Conservation (phyloP, 2,888 invertebrate species). For the Drosophila monieri region DNA sequence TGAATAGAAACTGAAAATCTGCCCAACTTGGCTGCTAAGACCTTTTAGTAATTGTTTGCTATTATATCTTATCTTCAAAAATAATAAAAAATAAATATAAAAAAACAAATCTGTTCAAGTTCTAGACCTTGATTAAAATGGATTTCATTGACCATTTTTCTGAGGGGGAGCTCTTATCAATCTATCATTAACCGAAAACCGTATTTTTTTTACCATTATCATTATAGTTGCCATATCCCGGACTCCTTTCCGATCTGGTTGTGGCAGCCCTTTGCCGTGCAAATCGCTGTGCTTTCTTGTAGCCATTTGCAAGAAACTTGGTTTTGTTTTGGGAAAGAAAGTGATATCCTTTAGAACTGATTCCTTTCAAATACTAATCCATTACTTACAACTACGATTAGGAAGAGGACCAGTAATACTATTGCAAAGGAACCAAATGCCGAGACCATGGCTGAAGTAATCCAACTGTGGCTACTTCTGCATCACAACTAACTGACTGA, state of each 20-base stretch:
- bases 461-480: conserved; percentile 14
- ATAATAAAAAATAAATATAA: not conserved
- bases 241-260: not conserved
- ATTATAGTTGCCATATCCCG: not conserved
- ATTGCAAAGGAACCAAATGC: conserved; percentile 10
- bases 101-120: not conserved
- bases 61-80: not conserved
- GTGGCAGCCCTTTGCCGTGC: not conserved
- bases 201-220: not conserved
- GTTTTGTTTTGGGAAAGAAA: not conserved
- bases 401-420: conserved; percentile 17
- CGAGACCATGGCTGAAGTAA: conserved; percentile 19
- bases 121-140: not conserved
- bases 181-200: not conserved
- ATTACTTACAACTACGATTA: conserved; percentile 31
- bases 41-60: not conserved
- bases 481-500: conserved; percentile 35
- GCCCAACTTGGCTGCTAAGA: too few relatives aligned
- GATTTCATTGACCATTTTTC: not conserved
- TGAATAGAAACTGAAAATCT: not conserved
- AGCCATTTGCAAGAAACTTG: conserved; percentile 7
- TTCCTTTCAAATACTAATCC: not conserved
- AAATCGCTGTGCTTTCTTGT: conserved; percentile 3
- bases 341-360: not conserved
- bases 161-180: not conserved